Percentiles rank a stretch among this genome's conserved stretches.
These are phyloP conservation scores for Scartelaos histophorus DNA, from an alignment of 2,113 vertebrate species.

Conservation along the genomic window DNA sequence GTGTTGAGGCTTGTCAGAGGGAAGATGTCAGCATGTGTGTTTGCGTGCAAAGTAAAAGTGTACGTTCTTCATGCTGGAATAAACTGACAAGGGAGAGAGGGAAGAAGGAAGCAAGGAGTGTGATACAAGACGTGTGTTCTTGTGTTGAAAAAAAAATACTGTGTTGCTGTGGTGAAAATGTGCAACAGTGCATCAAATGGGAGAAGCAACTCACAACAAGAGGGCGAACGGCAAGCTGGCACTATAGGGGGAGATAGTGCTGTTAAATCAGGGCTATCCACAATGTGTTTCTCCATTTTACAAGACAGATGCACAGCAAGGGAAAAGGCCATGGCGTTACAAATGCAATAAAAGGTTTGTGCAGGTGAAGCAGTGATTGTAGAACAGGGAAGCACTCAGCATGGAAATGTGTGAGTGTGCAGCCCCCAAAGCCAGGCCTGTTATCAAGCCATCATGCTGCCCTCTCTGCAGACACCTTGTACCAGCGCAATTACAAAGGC, in stretches of 20 bases:
- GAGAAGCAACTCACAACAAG: constrained; percentile 17
- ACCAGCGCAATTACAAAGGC: constrained; percentile 48
- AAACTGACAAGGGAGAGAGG: constrained; percentile 35
- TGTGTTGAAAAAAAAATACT: constrained; percentile 34
- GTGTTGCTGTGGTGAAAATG: constrained; percentile 46
- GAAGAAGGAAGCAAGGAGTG: constrained; percentile 42
- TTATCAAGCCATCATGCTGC: constrained; percentile 57
- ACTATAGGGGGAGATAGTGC: constrained; percentile 33
- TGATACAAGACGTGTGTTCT: constrained; percentile 42
- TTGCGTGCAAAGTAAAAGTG: constrained; percentile 42
- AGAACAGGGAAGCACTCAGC: constrained; percentile 14
- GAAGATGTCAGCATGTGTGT: constrained; percentile 31
- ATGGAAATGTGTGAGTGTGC: constrained; percentile 43
- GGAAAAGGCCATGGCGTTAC: background rate
- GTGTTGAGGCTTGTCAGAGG: constrained; percentile 28
- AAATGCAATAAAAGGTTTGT: constrained; percentile 28
- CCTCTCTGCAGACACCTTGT: constrained; percentile 56
- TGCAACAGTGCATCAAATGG: constrained; percentile 47
- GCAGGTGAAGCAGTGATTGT: constrained; percentile 26
- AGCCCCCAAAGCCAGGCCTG: constrained; percentile 43
- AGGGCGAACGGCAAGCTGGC: constrained; percentile 15
- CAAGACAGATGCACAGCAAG: constrained; percentile 22
- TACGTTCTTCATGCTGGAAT: constrained; percentile 52
- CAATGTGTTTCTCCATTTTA: constrained; percentile 52
- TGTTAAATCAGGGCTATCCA: constrained; percentile 38